A percentile compares a stretch with the other conserved stretches of the same genome.
These are phyloP conservation scores for honey bee (Apis mellifera) DNA, from an alignment of 1,140 invertebrate species.

Conservation along the genomic window Amel_HAv3.1 CM009932.2:7697001-7697500, in stretches of 20 bases:
- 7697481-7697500: no score
- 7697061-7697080: not conserved
- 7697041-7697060: not conserved
- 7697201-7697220: not conserved
- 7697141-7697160: not conserved
- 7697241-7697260: not conserved
- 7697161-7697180: no score
- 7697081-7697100: not conserved
- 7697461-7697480: no score
- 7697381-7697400: not conserved
- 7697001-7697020: not conserved
- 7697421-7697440: not conserved
- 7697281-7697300: not conserved
- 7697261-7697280: not conserved
- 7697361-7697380: no score
- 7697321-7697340: not conserved
- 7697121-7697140: no score
- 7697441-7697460: no score
- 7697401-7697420: not conserved
- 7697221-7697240: not conserved
- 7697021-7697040: no score
- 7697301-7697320: not conserved
- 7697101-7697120: no score
- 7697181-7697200: not conserved
- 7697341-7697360: not conserved